Percentiles rank a stretch among this genome's conserved stretches.
phyloP scores from a whole-genome alignment of 2,888 invertebrate species.

The Lomographa bimaculata region DNA sequence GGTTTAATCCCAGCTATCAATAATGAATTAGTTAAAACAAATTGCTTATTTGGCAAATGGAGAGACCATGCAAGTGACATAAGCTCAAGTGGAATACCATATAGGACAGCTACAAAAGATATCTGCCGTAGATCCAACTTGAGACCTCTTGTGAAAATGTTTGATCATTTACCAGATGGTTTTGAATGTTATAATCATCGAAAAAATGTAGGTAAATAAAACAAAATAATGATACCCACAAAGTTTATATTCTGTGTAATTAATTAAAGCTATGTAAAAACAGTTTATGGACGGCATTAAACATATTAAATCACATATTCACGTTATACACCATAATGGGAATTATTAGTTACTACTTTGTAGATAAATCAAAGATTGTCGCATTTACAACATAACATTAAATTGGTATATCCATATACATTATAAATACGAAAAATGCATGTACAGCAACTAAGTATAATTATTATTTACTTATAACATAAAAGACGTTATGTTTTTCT shows the following conservation, averaged over 20 bases:
- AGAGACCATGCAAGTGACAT: constrained; percentile 62
- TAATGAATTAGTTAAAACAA: constrained; percentile 60
- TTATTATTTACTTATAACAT: no score
- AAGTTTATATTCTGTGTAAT: constrained; percentile 25
- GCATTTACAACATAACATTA: no score
- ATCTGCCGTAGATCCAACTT: constrained; percentile 64
- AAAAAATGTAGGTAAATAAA: constrained; percentile 39
- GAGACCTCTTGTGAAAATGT: constrained; percentile 54
- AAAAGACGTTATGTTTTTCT: no score
- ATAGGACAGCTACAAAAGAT: constrained; percentile 49
- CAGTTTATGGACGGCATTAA: constrained; percentile 24
- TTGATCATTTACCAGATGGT: constrained; percentile 55
- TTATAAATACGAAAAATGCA: no score
- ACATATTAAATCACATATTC: neutral
- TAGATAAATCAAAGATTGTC: no score
- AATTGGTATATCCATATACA: no score
- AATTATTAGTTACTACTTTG: no score
- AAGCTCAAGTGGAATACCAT: constrained; percentile 49
- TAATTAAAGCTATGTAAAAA: constrained; percentile 25
- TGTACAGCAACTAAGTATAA: no score
- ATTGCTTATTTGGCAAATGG: constrained; percentile 75
- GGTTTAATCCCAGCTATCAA: constrained; percentile 56
- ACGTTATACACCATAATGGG: no score
- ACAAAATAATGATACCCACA: constrained; percentile 22
- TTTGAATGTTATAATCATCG: constrained; percentile 63